Evolutionary conservation across 2,888 invertebrate species (phyloP).

Genomic region (Gymnosoma rotundatum): DNA sequence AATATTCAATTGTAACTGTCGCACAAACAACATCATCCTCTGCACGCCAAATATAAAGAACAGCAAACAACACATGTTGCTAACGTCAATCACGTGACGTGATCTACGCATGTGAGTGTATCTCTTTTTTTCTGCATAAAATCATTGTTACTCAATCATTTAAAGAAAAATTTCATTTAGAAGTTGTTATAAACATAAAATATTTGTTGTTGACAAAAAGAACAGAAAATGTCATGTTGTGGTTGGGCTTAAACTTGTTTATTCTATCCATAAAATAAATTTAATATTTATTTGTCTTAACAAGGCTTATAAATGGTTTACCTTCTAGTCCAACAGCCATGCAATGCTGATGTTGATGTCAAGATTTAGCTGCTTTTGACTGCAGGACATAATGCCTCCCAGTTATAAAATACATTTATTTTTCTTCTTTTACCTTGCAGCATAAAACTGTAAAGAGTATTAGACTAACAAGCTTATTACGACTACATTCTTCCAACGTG

Average conservation of each 20-base stretch:
- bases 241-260: constrained; percentile 23
- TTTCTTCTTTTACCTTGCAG: neutral
- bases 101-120: constrained; percentile 49
- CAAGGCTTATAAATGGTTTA: constrained; percentile 57
- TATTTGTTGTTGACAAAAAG: neutral
- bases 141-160: constrained; percentile 39
- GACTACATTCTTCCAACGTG: constrained; percentile 1
- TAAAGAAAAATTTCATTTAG: constrained; percentile 12
- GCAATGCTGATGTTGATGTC: constrained; percentile 50
- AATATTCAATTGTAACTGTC: constrained; percentile 12
- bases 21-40: constrained; percentile 36
- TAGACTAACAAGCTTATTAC: constrained; percentile 32
- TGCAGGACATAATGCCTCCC: constrained; percentile 49
- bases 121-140: neutral
- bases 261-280: constrained; percentile 59
- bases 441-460: constrained; percentile 18
- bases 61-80: constrained; percentile 43
- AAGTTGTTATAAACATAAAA: neutral
- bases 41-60: constrained; percentile 20
- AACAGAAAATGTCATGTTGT: constrained; percentile 15
- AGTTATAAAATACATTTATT: constrained; percentile 11
- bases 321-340: constrained; percentile 22
- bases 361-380: constrained; percentile 46
- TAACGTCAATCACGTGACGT: constrained; percentile 47
- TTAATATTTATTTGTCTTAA: constrained; percentile 68